These are phyloP conservation scores for Lasiurus cinereus DNA, from an alignment of 2,113 vertebrate species.

Conservation along the genomic window DNA sequence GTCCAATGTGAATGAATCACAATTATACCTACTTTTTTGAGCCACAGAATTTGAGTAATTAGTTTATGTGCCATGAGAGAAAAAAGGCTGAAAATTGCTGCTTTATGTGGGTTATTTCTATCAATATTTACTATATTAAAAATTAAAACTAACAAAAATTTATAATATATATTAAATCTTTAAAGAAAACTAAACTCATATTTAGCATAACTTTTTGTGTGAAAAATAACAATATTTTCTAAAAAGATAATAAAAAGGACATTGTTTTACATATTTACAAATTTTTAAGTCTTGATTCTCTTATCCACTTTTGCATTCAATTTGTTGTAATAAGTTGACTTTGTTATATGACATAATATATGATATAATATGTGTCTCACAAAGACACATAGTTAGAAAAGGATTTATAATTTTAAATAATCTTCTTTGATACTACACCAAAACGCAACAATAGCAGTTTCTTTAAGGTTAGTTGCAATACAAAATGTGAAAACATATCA, in stretches of 20 bases:
- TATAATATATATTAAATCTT: neutral
- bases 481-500: constrained; percentile 26
- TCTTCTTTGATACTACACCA: neutral
- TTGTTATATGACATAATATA: neutral
- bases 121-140: constrained; percentile 2
- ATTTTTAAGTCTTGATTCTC: neutral
- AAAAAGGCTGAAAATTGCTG: too few species aligned
- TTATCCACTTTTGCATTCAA: neutral
- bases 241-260: neutral
- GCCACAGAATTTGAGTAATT: too few species aligned
- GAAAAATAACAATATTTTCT: neutral
- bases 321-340: neutral
- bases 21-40: too few species aligned
- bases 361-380: neutral
- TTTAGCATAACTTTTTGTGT: neutral
- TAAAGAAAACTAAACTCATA: neutral
- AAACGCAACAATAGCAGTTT: neutral
- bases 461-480: neutral
- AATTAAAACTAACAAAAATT: constrained; percentile 46
- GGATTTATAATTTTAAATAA: neutral
- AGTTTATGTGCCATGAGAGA: too few species aligned
- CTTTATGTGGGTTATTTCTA: neutral
- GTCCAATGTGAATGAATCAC: too few species aligned
- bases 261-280: constrained; percentile 12
- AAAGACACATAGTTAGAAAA: neutral